Conservation (phyloP, 2,888 invertebrate genomes). For the Eulithis prunata region DNA sequence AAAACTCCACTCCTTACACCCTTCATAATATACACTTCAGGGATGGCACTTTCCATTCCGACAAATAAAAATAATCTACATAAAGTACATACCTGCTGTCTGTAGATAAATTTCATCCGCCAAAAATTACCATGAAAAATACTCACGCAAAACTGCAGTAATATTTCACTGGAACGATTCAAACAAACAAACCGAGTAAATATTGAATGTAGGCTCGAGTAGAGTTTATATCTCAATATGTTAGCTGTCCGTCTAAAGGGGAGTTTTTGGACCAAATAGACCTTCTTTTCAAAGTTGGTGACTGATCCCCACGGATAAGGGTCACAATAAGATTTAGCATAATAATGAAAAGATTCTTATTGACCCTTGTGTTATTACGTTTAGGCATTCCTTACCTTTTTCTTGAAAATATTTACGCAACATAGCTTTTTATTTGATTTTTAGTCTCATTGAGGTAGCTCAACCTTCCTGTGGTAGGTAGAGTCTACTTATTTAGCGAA, state of each 20-base stretch:
- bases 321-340: slow-evolving; percentile 72
- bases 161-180: slow-evolving; percentile 49
- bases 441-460: neutral
- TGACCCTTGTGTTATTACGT: slow-evolving; percentile 50
- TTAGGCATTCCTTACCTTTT: slow-evolving; percentile 36
- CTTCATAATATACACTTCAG: neutral
- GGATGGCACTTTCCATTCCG: neutral
- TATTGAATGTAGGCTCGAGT: slow-evolving; percentile 66
- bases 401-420: slow-evolving; percentile 32
- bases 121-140: slow-evolving; percentile 46
- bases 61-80: slow-evolving; percentile 24
- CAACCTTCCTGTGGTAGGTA: neutral
- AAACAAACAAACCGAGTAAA: slow-evolving; percentile 56
- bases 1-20: neutral
- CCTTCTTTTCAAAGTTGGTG: slow-evolving; percentile 56
- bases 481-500: too few species aligned
- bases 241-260: slow-evolving; percentile 62
- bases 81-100: slow-evolving; percentile 12
- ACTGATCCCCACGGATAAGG: slow-evolving; percentile 60
- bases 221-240: slow-evolving; percentile 69
- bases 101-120: slow-evolving; percentile 39
- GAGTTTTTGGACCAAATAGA: slow-evolving; percentile 54
- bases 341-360: slow-evolving; percentile 62
- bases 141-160: slow-evolving; percentile 42
- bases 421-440: slow-evolving; percentile 23